phyloP scores from a whole-genome alignment of 2,888 invertebrate genomes.

The Julus scandinavius region DNA sequence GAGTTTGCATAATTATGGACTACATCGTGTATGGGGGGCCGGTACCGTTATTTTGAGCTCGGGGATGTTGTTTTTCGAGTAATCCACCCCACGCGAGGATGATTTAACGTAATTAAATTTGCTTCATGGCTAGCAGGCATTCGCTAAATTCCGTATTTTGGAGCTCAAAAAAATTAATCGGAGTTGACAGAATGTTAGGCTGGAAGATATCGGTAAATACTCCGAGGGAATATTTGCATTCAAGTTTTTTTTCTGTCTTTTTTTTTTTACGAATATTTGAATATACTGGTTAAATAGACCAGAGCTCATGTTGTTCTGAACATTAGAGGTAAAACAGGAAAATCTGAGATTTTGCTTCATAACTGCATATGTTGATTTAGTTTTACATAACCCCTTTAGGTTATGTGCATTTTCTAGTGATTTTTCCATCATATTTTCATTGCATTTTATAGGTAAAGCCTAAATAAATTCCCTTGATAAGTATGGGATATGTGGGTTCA shows the following conservation, averaged over 20 bases:
- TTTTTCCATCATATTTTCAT: too few relatives aligned
- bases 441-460: too few relatives aligned
- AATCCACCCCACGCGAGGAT: constrained; percentile 38
- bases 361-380: too few relatives aligned
- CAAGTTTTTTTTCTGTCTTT: not conserved
- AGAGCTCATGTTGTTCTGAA: too few relatives aligned
- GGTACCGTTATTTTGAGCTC: not conserved
- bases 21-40: not conserved
- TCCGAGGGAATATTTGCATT: not conserved
- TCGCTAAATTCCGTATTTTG: constrained; percentile 32
- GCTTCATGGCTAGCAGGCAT: constrained; percentile 21
- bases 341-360: too few relatives aligned
- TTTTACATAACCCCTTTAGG: too few relatives aligned
- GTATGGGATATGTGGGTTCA: too few relatives aligned
- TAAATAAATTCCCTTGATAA: too few relatives aligned
- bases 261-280: not conserved
- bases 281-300: not conserved
- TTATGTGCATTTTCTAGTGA: too few relatives aligned
- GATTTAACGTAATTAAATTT: constrained; percentile 39
- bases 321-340: too few relatives aligned
- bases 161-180: constrained; percentile 28
- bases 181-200: not conserved
- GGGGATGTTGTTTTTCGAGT: constrained; percentile 24
- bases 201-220: constrained; percentile 35
- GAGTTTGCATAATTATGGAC: constrained; percentile 9